A percentile compares a stretch with the other conserved stretches of the same genome.
Conservation (phyloP, 2,888 invertebrate species). For the Drosophila longiperda region DNA sequence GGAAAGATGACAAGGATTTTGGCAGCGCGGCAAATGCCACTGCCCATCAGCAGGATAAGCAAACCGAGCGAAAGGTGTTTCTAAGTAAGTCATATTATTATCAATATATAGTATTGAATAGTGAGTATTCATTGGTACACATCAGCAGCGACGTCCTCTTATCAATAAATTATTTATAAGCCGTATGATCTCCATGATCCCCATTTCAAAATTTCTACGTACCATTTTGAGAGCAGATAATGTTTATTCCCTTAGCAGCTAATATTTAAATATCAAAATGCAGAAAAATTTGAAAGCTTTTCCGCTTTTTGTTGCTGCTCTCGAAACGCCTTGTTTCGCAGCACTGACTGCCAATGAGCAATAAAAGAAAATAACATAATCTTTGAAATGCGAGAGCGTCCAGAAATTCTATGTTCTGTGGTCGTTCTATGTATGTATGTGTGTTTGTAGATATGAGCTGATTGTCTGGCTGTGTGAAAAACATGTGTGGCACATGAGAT, state of each 20-base stretch:
- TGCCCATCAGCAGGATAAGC: constrained; percentile 11
- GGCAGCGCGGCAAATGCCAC: constrained; percentile 42
- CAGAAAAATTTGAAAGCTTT: neutral
- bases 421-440: constrained; percentile 30
- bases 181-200: constrained; percentile 12
- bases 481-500: constrained; percentile 73
- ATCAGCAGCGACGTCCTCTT: constrained; percentile 59
- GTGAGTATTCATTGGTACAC: constrained; percentile 59
- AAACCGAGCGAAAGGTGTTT: neutral
- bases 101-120: constrained; percentile 7
- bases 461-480: constrained; percentile 34
- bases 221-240: constrained; percentile 28
- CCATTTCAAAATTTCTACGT: constrained; percentile 10
- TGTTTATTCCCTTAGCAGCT: neutral
- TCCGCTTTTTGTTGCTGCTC: constrained; percentile 13
- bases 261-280: neutral
- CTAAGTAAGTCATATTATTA: neutral
- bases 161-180: constrained; percentile 41
- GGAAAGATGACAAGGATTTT: constrained; percentile 83
- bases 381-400: constrained; percentile 60
- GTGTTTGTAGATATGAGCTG: constrained; percentile 23
- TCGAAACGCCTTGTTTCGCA: constrained; percentile 25
- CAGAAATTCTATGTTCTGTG: constrained; percentile 71
- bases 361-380: constrained; percentile 57
- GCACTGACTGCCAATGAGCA: constrained; percentile 52